Evolutionary conservation across 2,888 invertebrate genomes (phyloP), one percentile per base, ranked within the genome.

Genomic region (Morpho deidamia): DNA sequence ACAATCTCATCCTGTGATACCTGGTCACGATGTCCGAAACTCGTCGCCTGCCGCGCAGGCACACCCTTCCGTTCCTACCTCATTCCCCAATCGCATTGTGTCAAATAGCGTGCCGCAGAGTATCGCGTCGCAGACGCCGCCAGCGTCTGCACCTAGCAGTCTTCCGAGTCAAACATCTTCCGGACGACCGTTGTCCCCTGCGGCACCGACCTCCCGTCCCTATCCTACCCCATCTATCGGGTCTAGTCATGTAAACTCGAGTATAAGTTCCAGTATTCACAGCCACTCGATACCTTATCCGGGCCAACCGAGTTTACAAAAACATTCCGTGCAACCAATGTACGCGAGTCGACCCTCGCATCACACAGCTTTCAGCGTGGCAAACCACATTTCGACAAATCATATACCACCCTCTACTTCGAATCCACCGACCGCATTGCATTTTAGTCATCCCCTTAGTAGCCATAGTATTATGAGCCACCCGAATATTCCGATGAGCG

Each of bases 231-330:
- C 86, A 66, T 72, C 83, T 69, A 84, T 87, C 78, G 86, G 85
- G 74, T 88, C 88, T 88, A 88, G 88, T 88, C 88, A 88, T 80
- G 80, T 81, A 74, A 87, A 81, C 83, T 84, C 87, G 65, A 85
- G 76, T 78, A 68, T 81, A 71, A 82, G 79, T 79, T 79, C 87
- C 75, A 80, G 81, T 79, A 78, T 84, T 78, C 86, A 83, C 73
- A 74, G 74, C 68, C 87, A 83, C 69, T 70, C 84, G 66, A 78
- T 83, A 69, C 74, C 87, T 59, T 88, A 79, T 72, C 87, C 83
- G 71, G 85, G 76, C 76, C 88, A 86, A 64, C 72, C 83, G 76
- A 83, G 81, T 77, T 76, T 84, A 74, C 87, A 80, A 69, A 88
- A 88, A 85, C 88, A 88, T 87, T 86, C 88, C 84, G 83, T 81